These are phyloP conservation scores for Drosophila helvetica DNA, from an alignment of 2,888 invertebrate genomes.

Conservation along the genomic window DNA sequence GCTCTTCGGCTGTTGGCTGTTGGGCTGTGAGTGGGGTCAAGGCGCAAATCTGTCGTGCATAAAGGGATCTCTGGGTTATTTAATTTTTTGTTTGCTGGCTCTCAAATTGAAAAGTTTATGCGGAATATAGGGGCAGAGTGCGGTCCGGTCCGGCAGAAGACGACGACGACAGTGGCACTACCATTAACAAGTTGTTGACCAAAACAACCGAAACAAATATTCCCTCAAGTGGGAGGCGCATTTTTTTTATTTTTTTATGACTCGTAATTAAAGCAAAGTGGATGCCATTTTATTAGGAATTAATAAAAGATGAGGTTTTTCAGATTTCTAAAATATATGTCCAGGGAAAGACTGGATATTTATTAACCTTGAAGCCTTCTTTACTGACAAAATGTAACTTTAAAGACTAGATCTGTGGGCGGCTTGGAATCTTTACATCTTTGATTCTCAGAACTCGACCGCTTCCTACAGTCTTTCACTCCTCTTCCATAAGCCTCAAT, in stretches of 20 bases:
- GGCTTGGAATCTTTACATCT: not conserved
- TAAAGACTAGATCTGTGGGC: not conserved
- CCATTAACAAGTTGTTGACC: conserved; percentile 37
- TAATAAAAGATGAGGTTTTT: not conserved
- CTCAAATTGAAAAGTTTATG: conserved; percentile 72
- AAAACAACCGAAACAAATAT: conserved; percentile 7
- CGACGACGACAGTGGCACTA: not conserved
- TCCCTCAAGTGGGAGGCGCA: not conserved
- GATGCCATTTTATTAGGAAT: not conserved
- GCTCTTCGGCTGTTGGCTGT: not conserved
- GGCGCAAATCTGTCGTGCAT: conserved; percentile 59
- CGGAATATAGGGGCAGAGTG: conserved; percentile 1
- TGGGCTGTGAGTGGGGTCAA: conserved; percentile 51
- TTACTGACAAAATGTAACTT: too few relatives aligned
- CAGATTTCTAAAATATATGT: too few relatives aligned
- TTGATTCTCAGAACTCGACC: not conserved
- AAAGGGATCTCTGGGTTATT: conserved; percentile 60
- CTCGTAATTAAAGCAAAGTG: not conserved
- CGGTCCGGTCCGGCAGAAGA: conserved; percentile 8
- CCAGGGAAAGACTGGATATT: too few relatives aligned
- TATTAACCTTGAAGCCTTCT: too few relatives aligned
- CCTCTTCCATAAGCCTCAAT: not conserved
- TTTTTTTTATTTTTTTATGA: not conserved
- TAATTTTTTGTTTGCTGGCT: conserved; percentile 8
- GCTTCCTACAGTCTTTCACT: not conserved